Conservation (phyloP, 2,113 vertebrate species). For the Gavia stellata region DNA sequence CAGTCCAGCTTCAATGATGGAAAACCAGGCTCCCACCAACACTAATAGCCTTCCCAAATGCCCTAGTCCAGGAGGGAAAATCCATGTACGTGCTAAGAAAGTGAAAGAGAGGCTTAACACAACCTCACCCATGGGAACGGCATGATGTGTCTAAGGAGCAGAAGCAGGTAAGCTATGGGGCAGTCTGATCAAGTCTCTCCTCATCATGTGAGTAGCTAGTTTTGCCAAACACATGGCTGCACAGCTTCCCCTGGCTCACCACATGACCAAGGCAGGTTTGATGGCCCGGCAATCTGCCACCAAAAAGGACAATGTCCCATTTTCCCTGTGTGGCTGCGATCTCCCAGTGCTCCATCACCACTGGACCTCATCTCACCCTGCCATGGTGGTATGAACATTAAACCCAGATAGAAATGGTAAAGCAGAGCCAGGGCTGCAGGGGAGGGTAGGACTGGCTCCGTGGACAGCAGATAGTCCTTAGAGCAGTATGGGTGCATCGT, state of each 20-base stretch:
- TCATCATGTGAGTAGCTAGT: neutral
- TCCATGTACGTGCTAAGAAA: neutral
- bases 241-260: neutral
- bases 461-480: accelerated
- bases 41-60: neutral
- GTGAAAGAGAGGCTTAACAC: neutral
- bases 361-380: neutral
- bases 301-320: neutral
- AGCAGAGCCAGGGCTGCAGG: neutral
- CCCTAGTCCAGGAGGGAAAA: neutral
- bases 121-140: neutral
- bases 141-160: neutral
- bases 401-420: neutral
- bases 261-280: neutral
- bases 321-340: neutral
- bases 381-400: too few species aligned
- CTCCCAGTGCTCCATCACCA: neutral
- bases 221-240: neutral
- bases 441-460: neutral
- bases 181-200: neutral
- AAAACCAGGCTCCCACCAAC: neutral
- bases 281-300: neutral
- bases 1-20: neutral
- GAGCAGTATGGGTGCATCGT: accelerated
- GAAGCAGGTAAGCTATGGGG: neutral